Base-by-base conservation (phyloP, 2,888 invertebrate genomes). In the Oligia latruncula region DNA sequence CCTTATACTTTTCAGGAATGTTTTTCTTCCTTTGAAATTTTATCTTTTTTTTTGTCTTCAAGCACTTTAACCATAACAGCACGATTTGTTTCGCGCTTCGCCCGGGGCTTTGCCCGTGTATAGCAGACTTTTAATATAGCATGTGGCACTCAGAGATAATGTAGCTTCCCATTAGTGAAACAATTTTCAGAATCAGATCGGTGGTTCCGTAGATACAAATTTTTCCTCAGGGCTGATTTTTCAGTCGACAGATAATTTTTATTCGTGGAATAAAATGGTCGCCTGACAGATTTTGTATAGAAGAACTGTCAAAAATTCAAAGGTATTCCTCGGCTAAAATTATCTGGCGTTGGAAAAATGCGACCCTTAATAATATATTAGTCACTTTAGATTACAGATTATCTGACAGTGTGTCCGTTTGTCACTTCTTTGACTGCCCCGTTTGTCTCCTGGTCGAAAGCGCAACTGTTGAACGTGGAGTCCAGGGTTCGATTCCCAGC, bases 1-100 rank as follows among this genome's bases (percentile, higher is more conserved):
- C 23, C n/a, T 40, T 23, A 49, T 29, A 73, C 17, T 66, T 78
- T 73, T 66, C 46, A 13, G 11, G 23, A 43, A 35, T 58, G 2
- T 35, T 11, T 52, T 46, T 55, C 17, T 71, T 73, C 55, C 15
- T 84, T 78, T 66, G 40, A 79, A 70, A 73, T 78, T 83, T 70
- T 66, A 70, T 55, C 40, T 40, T 40, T 40, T 40, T 40, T 65
- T 2, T 65, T 23, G 23, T 23, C 13, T 52, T 66, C 35, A 75
- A 60, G 35, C 4, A 58, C 4, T 13, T 49, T 49, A 49, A 49
- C 49, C 49, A 49, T 49, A 49, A 49, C 13, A 49, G 13, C 49
- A 49, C 13, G 13, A 4, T 13, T 49, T 13, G 13, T 49, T 49
- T 49, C 49, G 49, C 49, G 15, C 15, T 60, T 60, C 58, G 58